These are phyloP conservation scores for Pao palembangensis DNA, from an alignment of 2,113 vertebrate genomes.

Conservation along the genomic window DNA sequence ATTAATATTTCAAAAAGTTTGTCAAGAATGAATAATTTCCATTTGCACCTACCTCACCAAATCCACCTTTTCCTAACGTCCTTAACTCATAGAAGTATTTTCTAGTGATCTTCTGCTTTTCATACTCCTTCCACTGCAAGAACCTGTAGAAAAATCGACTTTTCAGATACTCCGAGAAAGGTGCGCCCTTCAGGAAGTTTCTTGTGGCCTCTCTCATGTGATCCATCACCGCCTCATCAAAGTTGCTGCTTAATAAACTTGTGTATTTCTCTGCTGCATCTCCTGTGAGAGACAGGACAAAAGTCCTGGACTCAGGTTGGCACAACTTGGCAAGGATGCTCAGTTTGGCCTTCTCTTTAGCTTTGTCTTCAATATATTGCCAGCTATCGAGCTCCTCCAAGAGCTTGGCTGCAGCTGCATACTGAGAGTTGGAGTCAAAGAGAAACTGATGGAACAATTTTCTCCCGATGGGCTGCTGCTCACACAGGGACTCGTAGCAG, in stretches of 20 bases:
- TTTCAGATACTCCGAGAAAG: slow-evolving; percentile 82
- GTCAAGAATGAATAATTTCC: not conserved
- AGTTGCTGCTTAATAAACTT: slow-evolving; percentile 68
- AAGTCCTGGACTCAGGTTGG: slow-evolving; percentile 65
- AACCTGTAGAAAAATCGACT: slow-evolving; percentile 83
- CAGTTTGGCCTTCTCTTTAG: slow-evolving; percentile 64
- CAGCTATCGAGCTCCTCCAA: slow-evolving; percentile 78
- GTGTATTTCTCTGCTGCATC: slow-evolving; percentile 71
- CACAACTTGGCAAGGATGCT: slow-evolving; percentile 75
- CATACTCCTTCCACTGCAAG: slow-evolving; percentile 89
- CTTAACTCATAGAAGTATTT: slow-evolving; percentile 88
- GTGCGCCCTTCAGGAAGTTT: slow-evolving; percentile 78
- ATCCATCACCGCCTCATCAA: slow-evolving; percentile 57
- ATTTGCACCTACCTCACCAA: slow-evolving; percentile 82
- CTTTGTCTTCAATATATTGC: slow-evolving; percentile 75
- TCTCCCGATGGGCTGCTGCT: slow-evolving; percentile 86
- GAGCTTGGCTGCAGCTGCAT: slow-evolving; percentile 73
- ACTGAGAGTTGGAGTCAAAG: slow-evolving; percentile 62
- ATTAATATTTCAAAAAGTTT: not conserved
- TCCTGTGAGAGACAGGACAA: slow-evolving; percentile 75
- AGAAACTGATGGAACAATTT: slow-evolving; percentile 83
- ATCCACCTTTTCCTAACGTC: slow-evolving; percentile 87
- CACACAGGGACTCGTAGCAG: slow-evolving; percentile 81
- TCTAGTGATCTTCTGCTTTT: slow-evolving; percentile 81
- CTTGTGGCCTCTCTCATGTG: slow-evolving; percentile 74